phyloP scores from a whole-genome alignment of 2,797 vertebrate species.

The Lacerta viridis region DNA sequence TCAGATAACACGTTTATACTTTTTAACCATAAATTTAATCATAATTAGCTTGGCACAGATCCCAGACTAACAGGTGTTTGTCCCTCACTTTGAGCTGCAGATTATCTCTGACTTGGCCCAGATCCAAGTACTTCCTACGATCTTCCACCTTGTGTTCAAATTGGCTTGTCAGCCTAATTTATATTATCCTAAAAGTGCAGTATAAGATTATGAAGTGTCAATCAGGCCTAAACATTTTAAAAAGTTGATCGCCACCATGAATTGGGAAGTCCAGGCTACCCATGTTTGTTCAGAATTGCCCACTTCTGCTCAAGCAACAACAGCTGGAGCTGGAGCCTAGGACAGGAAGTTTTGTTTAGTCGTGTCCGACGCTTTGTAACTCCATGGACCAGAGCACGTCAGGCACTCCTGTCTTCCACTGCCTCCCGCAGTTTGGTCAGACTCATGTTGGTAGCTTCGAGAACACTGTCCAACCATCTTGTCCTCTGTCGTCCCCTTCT shows the following conservation, averaged over 20 bases:
- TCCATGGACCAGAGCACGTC: too few species aligned
- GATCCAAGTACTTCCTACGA: conserved; percentile 29
- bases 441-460: too few species aligned
- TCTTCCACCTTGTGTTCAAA: conserved; percentile 33
- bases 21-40: conserved; percentile 45
- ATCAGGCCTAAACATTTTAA: not conserved
- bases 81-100: conserved; percentile 21
- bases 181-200: conserved; percentile 20
- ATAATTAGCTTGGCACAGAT: conserved; percentile 46
- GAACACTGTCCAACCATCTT: too few species aligned
- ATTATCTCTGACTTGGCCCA: conserved; percentile 28
- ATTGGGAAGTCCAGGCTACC: not conserved
- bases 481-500: too few species aligned
- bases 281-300: not conserved
- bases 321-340: not conserved
- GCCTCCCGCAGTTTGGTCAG: too few species aligned
- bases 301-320: not conserved
- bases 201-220: conserved; percentile 8
- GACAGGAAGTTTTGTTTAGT: not conserved
- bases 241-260: not conserved
- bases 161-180: conserved; percentile 34
- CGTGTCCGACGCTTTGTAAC: too few species aligned
- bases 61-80: conserved; percentile 52
- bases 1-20: conserved; percentile 45
- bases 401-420: too few species aligned